Evolutionary conservation across 2,888 invertebrate species (phyloP).

Genomic region (Aphodius sticticus): DNA sequence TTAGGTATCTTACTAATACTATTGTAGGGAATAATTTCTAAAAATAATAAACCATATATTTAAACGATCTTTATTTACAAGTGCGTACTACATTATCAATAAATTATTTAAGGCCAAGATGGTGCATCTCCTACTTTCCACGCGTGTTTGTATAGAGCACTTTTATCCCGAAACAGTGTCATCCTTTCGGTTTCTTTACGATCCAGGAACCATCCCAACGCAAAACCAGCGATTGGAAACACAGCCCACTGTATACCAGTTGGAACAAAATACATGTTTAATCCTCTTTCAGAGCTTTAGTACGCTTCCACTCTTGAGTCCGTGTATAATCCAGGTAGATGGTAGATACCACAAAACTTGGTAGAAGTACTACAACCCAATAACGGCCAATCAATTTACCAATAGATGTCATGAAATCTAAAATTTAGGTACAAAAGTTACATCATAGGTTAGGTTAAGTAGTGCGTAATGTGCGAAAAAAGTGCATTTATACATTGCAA

Average conservation of each 20-base stretch:
- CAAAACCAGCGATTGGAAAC: constrained; percentile 67
- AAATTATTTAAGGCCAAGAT: constrained; percentile 69
- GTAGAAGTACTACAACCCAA: constrained; percentile 73
- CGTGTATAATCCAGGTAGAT: constrained; percentile 79
- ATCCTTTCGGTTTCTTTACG: constrained; percentile 75
- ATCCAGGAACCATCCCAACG: constrained; percentile 72
- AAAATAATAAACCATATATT: constrained; percentile 12
- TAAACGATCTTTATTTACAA: constrained; percentile 27
- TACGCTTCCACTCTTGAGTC: constrained; percentile 75
- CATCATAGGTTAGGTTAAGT: constrained; percentile 37
- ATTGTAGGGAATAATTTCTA: no score
- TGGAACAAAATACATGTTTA: constrained; percentile 66
- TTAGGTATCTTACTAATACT: no score
- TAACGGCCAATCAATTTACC: constrained; percentile 67
- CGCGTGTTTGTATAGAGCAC: constrained; percentile 75
- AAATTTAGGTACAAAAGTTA: constrained; percentile 37
- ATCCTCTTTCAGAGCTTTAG: constrained; percentile 46
- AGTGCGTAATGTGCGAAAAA: not conserved
- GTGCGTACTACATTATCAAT: constrained; percentile 20
- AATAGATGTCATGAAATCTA: constrained; percentile 63
- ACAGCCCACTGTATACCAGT: constrained; percentile 61
- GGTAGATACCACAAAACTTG: constrained; percentile 64
- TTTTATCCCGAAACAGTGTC: constrained; percentile 79
- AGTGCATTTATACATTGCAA: not conserved
- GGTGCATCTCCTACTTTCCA: constrained; percentile 73